phyloP scores from a whole-genome alignment of 2,797 vertebrate species.

The Sebastes wilsoni region DNA sequence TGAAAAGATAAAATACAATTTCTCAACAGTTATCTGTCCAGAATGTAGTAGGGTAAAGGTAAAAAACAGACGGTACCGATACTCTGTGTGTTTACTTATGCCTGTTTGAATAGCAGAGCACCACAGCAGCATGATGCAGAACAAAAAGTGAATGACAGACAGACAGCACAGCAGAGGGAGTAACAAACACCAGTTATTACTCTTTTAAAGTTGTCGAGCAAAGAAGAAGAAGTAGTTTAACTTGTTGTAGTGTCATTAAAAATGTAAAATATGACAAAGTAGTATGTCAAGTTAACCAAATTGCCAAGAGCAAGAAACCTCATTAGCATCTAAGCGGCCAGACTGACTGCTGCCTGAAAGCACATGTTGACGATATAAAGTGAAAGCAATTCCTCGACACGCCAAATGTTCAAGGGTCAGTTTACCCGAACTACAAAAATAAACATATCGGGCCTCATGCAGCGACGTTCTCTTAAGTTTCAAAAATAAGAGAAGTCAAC shows the following conservation, averaged over 20 bases:
- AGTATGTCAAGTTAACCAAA: not conserved
- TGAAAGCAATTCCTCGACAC: not conserved
- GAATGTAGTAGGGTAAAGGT: slow-evolving; percentile 25
- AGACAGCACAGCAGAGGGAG: not conserved
- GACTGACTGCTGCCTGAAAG: not conserved
- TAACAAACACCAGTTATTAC: not conserved
- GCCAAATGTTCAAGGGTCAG: not conserved
- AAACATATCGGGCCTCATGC: too few relatives aligned
- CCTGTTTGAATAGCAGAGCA: not conserved
- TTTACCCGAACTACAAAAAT: too few relatives aligned
- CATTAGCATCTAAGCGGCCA: not conserved
- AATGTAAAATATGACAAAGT: not conserved
- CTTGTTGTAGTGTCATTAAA: not conserved
- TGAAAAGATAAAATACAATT: not conserved
- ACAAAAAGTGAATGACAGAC: not conserved
- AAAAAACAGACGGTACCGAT: not conserved
- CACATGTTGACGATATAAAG: not conserved
- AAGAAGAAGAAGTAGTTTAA: not conserved
- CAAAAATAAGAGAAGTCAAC: too few relatives aligned
- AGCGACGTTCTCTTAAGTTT: too few relatives aligned
- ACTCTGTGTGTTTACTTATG: not conserved
- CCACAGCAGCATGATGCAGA: not conserved
- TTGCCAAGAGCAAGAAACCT: not conserved
- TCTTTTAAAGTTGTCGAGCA: not conserved
- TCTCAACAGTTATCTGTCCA: not conserved